Percentiles rank a stretch among this genome's conserved stretches.
These are phyloP conservation scores for Onthophagus sagittarius DNA, from an alignment of 2,888 invertebrate species.

Conservation along the genomic window DNA sequence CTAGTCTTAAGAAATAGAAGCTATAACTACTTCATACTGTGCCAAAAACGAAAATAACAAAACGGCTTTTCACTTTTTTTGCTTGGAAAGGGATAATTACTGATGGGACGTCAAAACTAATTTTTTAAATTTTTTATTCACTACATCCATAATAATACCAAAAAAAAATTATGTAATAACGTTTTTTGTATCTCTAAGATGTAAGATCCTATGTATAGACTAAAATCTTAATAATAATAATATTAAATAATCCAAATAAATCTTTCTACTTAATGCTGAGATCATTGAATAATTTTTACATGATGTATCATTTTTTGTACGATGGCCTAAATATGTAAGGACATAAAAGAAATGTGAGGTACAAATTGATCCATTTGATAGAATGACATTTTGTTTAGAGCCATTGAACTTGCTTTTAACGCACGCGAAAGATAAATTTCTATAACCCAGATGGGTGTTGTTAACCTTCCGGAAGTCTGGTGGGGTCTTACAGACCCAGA, in stretches of 20 bases:
- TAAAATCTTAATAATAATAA: conserved; percentile 4
- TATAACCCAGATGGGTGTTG: too few relatives aligned
- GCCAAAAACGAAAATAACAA: not conserved
- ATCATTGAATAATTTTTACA: conserved; percentile 97
- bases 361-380: too few relatives aligned
- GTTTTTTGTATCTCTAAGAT: not conserved
- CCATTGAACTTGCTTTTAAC: too few relatives aligned
- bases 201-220: not conserved
- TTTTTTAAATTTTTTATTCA: not conserved
- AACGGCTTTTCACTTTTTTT: too few relatives aligned
- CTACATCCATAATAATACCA: not conserved
- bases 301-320: too few relatives aligned
- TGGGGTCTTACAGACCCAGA: too few relatives aligned
- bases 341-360: too few relatives aligned
- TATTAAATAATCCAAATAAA: not conserved
- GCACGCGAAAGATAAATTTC: too few relatives aligned
- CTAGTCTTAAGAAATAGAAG: not conserved
- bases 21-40: conserved; percentile 1
- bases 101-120: not conserved
- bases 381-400: too few relatives aligned
- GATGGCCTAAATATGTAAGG: too few relatives aligned
- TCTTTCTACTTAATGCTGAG: conserved; percentile 73
- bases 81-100: not conserved
- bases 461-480: too few relatives aligned
- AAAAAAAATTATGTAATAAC: conserved; percentile 1